Percentiles rank a stretch among this genome's conserved stretches.
phyloP scores from a whole-genome alignment of 2,797 vertebrate species.

The Odontamblyopus rebecca region DNA sequence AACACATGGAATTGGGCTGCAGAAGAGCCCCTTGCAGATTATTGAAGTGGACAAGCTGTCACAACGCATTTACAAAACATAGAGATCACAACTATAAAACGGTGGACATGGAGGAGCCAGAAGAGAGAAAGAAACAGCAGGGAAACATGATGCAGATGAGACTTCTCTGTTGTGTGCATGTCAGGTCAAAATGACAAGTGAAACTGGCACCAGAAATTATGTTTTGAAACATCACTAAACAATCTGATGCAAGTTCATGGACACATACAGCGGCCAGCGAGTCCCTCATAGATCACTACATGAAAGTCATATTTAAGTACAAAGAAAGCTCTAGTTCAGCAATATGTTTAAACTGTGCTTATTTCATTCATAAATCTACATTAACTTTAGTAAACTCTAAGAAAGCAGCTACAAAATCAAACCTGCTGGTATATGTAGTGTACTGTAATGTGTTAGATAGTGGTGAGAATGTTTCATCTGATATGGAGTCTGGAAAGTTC shows the following conservation, averaged over 20 bases:
- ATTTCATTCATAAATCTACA: not conserved
- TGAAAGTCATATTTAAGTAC: not conserved
- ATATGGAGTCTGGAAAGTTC: not conserved
- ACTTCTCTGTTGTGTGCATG: conserved; percentile 13
- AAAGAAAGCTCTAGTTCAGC: not conserved
- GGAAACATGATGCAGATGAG: conserved; percentile 38
- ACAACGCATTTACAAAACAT: conserved; percentile 56
- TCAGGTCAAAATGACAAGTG: conserved; percentile 6
- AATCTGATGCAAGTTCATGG: not conserved
- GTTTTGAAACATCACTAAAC: conserved; percentile 1
- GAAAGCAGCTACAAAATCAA: not conserved
- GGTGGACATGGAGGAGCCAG: conserved; percentile 53
- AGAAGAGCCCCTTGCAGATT: conserved; percentile 30
- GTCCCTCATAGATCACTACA: conserved; percentile 1
- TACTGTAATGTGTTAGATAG: too few relatives aligned
- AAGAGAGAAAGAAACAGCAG: conserved; percentile 23
- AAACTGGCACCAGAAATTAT: not conserved
- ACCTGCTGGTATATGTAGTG: too few relatives aligned
- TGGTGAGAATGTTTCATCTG: too few relatives aligned
- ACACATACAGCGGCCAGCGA: not conserved
- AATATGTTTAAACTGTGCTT: not conserved
- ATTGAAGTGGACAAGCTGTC: conserved; percentile 64
- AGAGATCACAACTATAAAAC: conserved; percentile 55
- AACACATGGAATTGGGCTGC: conserved; percentile 40
- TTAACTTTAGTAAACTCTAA: not conserved